Evolutionary conservation across 1,140 invertebrate species (phyloP).

Genomic region (Reticulitermes speratus): DNA sequence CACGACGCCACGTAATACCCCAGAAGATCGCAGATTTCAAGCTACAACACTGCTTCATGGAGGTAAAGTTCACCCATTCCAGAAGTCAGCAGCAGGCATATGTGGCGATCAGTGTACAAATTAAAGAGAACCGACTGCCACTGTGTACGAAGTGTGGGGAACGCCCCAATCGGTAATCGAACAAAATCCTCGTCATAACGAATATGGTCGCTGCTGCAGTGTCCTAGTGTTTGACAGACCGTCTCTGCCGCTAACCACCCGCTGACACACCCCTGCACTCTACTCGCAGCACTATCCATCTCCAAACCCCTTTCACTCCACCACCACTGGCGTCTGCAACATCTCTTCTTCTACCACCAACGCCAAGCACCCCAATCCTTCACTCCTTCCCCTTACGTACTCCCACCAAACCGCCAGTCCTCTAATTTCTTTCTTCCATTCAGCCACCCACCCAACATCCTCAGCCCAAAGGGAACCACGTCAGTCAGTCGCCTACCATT

Average conservation of each 20-base stretch:
- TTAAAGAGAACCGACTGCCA: no score
- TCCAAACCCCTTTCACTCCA: neutral
- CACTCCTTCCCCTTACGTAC: neutral
- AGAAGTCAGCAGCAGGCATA: no score
- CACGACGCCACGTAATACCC: no score
- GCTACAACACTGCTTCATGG: no score
- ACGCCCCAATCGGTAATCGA: no score
- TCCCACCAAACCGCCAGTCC: neutral
- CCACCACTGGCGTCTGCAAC: neutral
- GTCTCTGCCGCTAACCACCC: neutral
- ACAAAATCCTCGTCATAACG: no score
- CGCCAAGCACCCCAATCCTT: slow-evolving; percentile 8
- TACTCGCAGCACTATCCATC: neutral
- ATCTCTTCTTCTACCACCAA: neutral
- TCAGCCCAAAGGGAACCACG: slow-evolving; percentile 1
- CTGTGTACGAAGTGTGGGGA: no score
- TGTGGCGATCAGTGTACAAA: no score
- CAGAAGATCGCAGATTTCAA: no score
- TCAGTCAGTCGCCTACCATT: neutral
- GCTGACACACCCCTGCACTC: neutral
- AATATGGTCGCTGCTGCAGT: no score
- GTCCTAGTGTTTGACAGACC: neutral
- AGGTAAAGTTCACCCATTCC: no score
- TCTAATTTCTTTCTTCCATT: slow-evolving; percentile 9
- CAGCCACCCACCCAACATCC: neutral